Evolutionary conservation across 2,113 vertebrate genomes (phyloP).

Genomic region (Trematocara variabile): DNA sequence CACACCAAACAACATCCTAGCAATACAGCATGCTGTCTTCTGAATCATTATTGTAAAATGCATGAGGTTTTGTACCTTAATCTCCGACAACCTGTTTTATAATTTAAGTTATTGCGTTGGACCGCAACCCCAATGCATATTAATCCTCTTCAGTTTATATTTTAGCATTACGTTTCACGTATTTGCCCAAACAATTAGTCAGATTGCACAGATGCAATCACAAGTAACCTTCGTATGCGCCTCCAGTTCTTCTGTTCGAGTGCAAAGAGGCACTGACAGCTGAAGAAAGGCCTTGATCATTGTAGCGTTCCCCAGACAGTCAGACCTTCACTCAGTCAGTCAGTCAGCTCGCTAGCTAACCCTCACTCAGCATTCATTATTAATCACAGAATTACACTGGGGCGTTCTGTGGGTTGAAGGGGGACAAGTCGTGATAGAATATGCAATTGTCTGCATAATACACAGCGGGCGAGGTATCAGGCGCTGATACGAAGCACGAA

Average conservation of each 20-base stretch:
- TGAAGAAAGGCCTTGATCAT: conserved; percentile 41
- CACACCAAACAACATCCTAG: neutral
- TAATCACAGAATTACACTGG: conserved; percentile 49
- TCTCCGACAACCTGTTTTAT: fast-evolving
- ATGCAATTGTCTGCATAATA: conserved; percentile 50
- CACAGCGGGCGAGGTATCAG: conserved; percentile 20
- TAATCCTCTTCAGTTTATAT: neutral
- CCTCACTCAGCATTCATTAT: conserved; percentile 57
- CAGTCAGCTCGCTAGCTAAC: conserved; percentile 10
- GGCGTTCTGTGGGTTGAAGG: conserved; percentile 3
- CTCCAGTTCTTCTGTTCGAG: neutral
- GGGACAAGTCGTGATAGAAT: conserved; percentile 42
- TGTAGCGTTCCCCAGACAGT: conserved; percentile 17
- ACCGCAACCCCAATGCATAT: neutral
- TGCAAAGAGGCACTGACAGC: neutral
- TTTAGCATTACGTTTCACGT: neutral
- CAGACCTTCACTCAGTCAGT: conserved; percentile 9
- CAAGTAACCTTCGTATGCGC: neutral
- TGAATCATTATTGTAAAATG: neutral
- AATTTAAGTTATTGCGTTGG: neutral
- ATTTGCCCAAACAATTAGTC: neutral
- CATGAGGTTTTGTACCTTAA: neutral
- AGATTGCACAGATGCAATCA: neutral
- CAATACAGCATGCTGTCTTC: neutral
- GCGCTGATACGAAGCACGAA: conserved; percentile 4